These are phyloP conservation scores for Falco punctatus DNA, from an alignment of 2,113 vertebrate species.

Conservation along the genomic window DNA sequence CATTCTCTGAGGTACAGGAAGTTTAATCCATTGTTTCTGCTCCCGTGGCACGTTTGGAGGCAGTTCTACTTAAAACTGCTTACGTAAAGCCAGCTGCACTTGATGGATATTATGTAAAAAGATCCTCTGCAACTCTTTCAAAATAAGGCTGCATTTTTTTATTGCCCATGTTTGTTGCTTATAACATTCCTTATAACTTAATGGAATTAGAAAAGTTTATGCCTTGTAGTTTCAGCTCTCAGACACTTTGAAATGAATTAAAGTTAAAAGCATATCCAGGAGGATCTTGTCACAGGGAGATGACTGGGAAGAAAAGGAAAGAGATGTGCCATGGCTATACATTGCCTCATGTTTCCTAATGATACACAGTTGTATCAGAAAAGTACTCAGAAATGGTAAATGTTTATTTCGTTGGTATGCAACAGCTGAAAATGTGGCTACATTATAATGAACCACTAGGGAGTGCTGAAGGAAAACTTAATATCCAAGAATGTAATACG, in stretches of 20 bases:
- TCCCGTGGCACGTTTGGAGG: not conserved
- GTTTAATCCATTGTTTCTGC: slow-evolving; percentile 20
- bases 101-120: not conserved
- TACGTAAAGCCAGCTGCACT: not conserved
- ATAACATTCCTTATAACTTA: not conserved
- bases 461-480: slow-evolving; percentile 44
- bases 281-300: not conserved
- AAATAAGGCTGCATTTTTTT: not conserved
- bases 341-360: not conserved
- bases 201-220: not conserved
- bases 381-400: not conserved
- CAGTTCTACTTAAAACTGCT: slow-evolving; percentile 25
- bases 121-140: not conserved
- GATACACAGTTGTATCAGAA: not conserved
- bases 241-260: not conserved
- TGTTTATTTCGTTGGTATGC: slow-evolving; percentile 5
- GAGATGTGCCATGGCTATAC: not conserved
- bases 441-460: slow-evolving; percentile 6
- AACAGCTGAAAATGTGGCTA: not conserved
- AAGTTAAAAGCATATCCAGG: not conserved
- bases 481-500: not conserved
- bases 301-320: not conserved
- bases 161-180: not conserved
- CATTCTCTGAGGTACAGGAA: not conserved
- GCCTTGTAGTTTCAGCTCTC: not conserved